Conservation (phyloP, 2,797 vertebrate genomes). For the Ceyx erithaca region DNA sequence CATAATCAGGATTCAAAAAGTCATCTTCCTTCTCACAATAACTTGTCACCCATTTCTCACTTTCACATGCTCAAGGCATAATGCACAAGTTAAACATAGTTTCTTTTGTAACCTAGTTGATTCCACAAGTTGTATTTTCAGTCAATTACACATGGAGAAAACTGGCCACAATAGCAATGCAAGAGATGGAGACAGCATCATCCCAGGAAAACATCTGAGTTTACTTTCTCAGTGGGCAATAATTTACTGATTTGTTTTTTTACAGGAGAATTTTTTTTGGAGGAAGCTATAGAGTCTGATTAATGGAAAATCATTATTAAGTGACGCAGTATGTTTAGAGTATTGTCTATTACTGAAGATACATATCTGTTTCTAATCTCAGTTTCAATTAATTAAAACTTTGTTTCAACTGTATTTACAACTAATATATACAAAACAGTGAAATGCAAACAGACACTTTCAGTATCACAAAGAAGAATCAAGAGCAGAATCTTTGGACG, state of each 20-base stretch:
- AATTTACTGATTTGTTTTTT: constrained; percentile 22
- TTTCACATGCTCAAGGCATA: not conserved
- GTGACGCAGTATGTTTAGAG: not conserved
- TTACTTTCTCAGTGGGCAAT: not conserved
- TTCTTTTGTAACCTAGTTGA: not conserved
- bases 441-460: not conserved
- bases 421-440: not conserved
- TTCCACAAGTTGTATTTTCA: not conserved
- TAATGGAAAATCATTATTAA: constrained; percentile 51
- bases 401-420: not conserved
- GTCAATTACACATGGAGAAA: not conserved
- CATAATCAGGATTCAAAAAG: constrained; percentile 3
- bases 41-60: not conserved
- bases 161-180: not conserved
- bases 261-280: constrained; percentile 17
- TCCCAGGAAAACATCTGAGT: constrained; percentile 40
- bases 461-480: not conserved
- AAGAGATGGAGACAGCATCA: not conserved
- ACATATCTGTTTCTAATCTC: not conserved
- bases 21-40: not conserved
- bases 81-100: not conserved
- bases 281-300: constrained; percentile 5
- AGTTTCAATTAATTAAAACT: not conserved
- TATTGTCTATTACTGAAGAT: not conserved
- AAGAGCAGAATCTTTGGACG: not conserved